Conservation (phyloP, 2,113 vertebrate genomes). For the Polypterus senegalus region DNA sequence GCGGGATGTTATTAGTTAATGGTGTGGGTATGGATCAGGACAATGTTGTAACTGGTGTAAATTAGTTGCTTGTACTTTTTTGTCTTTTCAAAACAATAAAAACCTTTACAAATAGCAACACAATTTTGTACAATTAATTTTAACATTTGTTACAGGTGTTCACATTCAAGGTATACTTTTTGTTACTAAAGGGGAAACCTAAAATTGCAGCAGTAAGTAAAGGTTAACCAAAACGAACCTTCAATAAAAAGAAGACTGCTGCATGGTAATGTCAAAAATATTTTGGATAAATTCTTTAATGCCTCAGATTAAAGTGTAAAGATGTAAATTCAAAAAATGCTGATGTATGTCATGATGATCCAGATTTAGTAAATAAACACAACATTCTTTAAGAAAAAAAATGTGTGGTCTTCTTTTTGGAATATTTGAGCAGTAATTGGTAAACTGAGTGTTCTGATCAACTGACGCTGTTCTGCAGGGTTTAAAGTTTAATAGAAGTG, state of each 20-base stretch:
- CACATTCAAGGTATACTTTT: conserved; percentile 57
- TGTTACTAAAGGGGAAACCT: conserved; percentile 40
- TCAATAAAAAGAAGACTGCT: conserved; percentile 28
- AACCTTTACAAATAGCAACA: conserved; percentile 48
- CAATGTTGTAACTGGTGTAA: conserved; percentile 64
- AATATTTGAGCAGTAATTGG: too few relatives aligned
- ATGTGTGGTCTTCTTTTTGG: conserved; percentile 2
- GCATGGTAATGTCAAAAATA: conserved; percentile 36
- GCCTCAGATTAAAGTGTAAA: conserved; percentile 53
- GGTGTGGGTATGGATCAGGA: conserved; percentile 43
- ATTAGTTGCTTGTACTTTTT: conserved; percentile 62
- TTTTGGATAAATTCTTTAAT: conserved; percentile 36
- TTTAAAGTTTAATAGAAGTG: too few relatives aligned
- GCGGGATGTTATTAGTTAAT: conserved; percentile 47
- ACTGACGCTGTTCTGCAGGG: too few relatives aligned
- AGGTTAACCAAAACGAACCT: conserved; percentile 23
- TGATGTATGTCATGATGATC: conserved; percentile 63
- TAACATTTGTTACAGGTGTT: conserved; percentile 67
- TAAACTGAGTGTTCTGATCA: too few relatives aligned
- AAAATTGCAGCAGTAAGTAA: conserved; percentile 48
- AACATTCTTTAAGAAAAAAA: conserved; percentile 67
- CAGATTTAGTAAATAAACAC: conserved; percentile 79
- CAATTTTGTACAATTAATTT: conserved; percentile 71
- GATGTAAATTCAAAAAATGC: conserved; percentile 67
- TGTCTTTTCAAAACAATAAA: conserved; percentile 43